phyloP scores from a whole-genome alignment of 2,113 vertebrate species.

The Ageneiosus marmoratus region DNA sequence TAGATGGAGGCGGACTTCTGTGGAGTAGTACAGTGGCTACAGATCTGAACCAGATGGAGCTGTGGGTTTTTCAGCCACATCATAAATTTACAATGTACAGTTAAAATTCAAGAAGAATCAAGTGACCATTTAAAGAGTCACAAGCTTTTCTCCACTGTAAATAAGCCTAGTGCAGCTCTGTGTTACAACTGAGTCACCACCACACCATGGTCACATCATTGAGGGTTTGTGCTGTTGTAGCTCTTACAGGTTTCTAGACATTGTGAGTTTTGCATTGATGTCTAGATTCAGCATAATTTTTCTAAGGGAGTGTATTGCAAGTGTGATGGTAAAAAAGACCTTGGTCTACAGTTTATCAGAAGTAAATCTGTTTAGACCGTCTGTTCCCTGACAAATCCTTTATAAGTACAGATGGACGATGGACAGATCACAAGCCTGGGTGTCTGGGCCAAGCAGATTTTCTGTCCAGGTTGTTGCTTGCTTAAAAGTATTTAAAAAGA shows the following conservation, averaged over 20 bases:
- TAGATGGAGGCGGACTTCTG: conserved; percentile 21
- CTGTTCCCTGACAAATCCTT: neutral
- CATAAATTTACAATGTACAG: conserved; percentile 7
- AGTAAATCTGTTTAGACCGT: neutral
- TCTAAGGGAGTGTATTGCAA: neutral
- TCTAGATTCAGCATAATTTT: neutral
- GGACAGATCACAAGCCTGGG: neutral
- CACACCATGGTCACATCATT: neutral
- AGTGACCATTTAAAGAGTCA: neutral
- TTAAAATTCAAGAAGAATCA: neutral
- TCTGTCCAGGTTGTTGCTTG: neutral
- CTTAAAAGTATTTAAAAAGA: no score
- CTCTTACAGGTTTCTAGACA: neutral
- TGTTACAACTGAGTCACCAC: conserved; percentile 12
- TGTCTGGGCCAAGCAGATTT: neutral
- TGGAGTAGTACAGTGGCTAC: conserved; percentile 32
- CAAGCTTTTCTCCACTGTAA: neutral
- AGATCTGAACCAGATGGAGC: conserved; percentile 51
- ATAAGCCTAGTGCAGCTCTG: neutral
- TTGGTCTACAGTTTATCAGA: neutral
- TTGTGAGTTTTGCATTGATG: neutral
- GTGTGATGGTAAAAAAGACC: neutral
- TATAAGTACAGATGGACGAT: neutral
- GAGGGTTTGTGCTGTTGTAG: neutral
- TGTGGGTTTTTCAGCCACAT: conserved; percentile 44